phyloP scores from a whole-genome alignment of 2,797 vertebrate species.

The Peromyscus nudipes region DNA sequence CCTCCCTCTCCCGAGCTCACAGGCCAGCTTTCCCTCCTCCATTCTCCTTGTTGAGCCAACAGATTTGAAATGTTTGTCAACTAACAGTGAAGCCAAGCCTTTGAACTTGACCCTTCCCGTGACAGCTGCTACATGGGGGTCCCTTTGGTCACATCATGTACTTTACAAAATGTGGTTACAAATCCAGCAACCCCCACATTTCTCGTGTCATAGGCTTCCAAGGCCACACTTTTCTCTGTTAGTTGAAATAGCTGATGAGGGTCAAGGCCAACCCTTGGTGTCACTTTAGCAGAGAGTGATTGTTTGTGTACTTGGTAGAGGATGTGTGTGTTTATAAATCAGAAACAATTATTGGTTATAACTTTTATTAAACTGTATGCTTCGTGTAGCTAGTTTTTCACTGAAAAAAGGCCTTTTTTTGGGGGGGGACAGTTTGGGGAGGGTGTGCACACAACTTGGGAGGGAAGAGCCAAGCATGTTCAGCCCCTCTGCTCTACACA shows the following conservation, averaged over 20 bases:
- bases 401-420: neutral
- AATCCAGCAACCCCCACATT: neutral
- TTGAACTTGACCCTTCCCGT: neutral
- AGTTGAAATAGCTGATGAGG: neutral
- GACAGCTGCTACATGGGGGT: constrained; percentile 15
- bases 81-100: constrained; percentile 16
- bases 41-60: neutral
- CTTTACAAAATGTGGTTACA: constrained; percentile 39
- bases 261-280: neutral
- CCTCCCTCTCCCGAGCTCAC: constrained; percentile 22
- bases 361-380: neutral
- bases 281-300: neutral
- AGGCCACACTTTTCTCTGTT: constrained; percentile 3
- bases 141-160: neutral
- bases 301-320: neutral
- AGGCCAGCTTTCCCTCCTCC: neutral
- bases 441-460: neutral
- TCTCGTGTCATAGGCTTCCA: neutral
- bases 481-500: neutral
- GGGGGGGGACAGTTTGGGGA: neutral
- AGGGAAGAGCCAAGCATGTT: neutral
- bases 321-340: neutral
- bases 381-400: neutral
- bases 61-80: constrained; percentile 57
- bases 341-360: neutral